These are phyloP conservation scores for Dicaeum eximium DNA, from an alignment of 2,113 vertebrate species.

Conservation along the genomic window DNA sequence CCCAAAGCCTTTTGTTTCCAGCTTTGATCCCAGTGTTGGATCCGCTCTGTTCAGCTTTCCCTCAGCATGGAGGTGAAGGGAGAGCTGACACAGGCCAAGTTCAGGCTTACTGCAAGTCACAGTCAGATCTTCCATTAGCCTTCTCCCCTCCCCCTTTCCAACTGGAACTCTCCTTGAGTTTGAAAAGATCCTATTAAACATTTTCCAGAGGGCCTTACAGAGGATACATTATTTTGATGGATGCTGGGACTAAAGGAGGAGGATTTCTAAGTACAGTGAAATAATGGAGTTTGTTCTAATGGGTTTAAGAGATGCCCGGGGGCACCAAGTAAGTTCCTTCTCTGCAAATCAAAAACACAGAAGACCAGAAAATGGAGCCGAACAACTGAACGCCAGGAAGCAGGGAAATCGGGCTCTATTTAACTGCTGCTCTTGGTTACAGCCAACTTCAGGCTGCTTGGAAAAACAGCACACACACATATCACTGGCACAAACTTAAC, in stretches of 20 bases:
- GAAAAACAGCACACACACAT: slow-evolving; percentile 70
- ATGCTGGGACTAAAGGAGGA: slow-evolving; percentile 50
- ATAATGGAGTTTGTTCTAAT: slow-evolving; percentile 63
- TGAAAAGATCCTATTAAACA: slow-evolving; percentile 61
- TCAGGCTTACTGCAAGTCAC: slow-evolving; percentile 49
- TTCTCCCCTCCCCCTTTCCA: slow-evolving; percentile 54
- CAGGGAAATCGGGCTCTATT: slow-evolving; percentile 63
- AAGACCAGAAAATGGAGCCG: slow-evolving; percentile 74
- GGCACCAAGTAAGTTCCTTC: slow-evolving; percentile 72
- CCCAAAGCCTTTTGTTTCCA: slow-evolving; percentile 71
- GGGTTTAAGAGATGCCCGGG: slow-evolving; percentile 69
- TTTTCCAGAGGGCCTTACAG: slow-evolving; percentile 54
- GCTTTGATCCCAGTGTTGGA: slow-evolving; percentile 63
- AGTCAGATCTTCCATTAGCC: slow-evolving; percentile 48
- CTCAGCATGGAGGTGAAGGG: slow-evolving; percentile 62
- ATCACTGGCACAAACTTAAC: slow-evolving; percentile 72
- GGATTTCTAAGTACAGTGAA: slow-evolving; percentile 59
- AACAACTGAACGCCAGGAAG: slow-evolving; percentile 68
- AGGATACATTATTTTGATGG: slow-evolving; percentile 68
- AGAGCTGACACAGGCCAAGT: slow-evolving; percentile 65
- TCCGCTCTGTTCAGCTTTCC: slow-evolving; percentile 49
- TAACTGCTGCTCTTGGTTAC: slow-evolving; percentile 70
- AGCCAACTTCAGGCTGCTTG: slow-evolving; percentile 69
- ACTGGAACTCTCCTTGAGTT: slow-evolving; percentile 41
- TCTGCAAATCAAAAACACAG: slow-evolving; percentile 74